A percentile compares a stretch with the other conserved stretches of the same genome.
These are phyloP conservation scores for Eriocheir sinensis DNA, from an alignment of 1,140 invertebrate species.

Conservation along the genomic window DNA sequence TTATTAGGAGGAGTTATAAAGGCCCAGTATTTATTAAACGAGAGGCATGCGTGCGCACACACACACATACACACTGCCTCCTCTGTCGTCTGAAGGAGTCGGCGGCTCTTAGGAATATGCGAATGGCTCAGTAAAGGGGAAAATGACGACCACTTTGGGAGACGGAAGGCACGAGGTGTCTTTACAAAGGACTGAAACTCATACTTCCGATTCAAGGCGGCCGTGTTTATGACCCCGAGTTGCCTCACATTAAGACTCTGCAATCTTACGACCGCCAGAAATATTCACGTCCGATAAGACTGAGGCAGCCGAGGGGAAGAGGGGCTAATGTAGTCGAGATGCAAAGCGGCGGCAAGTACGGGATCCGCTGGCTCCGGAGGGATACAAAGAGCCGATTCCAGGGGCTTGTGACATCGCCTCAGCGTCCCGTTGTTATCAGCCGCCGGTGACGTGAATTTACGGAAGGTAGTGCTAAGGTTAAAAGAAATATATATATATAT, in stretches of 20 bases:
- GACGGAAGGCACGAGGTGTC: conserved; percentile 9
- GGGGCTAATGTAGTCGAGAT: conserved; percentile 23
- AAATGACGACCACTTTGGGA: conserved; percentile 23
- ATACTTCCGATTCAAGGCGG: conserved; percentile 14
- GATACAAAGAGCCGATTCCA: background rate
- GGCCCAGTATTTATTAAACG: background rate
- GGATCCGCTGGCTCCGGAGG: background rate
- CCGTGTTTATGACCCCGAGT: background rate
- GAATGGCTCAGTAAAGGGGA: background rate
- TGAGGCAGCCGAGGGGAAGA: background rate
- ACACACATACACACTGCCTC: background rate
- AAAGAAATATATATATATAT: too few relatives aligned
- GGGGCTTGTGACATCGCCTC: background rate
- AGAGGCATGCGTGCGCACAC: too few relatives aligned
- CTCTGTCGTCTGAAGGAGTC: conserved; percentile 6
- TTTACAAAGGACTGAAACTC: conserved; percentile 16
- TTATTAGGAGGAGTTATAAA: background rate
- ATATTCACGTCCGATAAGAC: background rate
- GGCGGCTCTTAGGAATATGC: conserved; percentile 1
- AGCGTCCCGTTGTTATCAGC: background rate
- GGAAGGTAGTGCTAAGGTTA: background rate
- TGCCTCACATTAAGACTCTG: conserved; percentile 13
- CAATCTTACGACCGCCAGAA: background rate
- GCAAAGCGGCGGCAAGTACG: background rate
- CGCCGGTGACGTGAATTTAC: background rate